A percentile compares a stretch with the other conserved stretches of the same genome.
phyloP scores from a whole-genome alignment of 2,888 invertebrate genomes.

The Agelastica alni region DNA sequence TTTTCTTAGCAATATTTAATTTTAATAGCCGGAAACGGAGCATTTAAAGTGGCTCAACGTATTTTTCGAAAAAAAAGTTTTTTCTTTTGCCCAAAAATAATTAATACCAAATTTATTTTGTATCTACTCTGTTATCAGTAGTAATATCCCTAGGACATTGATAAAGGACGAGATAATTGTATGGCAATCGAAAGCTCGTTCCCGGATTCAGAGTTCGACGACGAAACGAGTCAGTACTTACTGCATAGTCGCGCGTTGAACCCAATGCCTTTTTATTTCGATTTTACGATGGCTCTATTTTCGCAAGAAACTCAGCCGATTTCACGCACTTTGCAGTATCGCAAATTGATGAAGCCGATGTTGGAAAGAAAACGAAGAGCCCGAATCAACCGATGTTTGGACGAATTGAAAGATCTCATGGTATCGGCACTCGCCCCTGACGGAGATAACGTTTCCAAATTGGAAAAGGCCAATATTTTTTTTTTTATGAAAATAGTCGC shows the following conservation, averaged over 20 bases:
- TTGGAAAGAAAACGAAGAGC: slow-evolving; percentile 86
- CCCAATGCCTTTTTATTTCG: slow-evolving; percentile 30
- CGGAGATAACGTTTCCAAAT: slow-evolving; percentile 84
- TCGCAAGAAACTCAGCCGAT: slow-evolving; percentile 59
- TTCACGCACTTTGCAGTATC: slow-evolving; percentile 89
- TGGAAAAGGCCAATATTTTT: slow-evolving; percentile 90
- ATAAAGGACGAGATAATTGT: too few species aligned
- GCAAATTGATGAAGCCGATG: slow-evolving; percentile 93
- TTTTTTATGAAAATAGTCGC: too few species aligned
- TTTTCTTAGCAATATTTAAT: too few species aligned
- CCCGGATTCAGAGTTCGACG: slow-evolving; percentile 57
- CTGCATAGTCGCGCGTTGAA: slow-evolving; percentile 27
- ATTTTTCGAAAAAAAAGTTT: too few species aligned
- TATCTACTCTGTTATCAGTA: too few species aligned
- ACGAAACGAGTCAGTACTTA: slow-evolving; percentile 48
- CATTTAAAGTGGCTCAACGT: too few species aligned
- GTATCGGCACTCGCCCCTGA: slow-evolving; percentile 82
- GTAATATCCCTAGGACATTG: too few species aligned
- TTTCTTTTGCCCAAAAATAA: too few species aligned
- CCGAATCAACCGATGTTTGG: slow-evolving; percentile 87
- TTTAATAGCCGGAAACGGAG: too few species aligned
- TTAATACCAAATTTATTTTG: too few species aligned
- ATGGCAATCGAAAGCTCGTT: too few species aligned
- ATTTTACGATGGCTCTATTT: slow-evolving; percentile 36
- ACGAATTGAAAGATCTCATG: slow-evolving; percentile 88